Conservation (phyloP, 2,113 vertebrate genomes). For the Poeciliopsis retropinna region DNA sequence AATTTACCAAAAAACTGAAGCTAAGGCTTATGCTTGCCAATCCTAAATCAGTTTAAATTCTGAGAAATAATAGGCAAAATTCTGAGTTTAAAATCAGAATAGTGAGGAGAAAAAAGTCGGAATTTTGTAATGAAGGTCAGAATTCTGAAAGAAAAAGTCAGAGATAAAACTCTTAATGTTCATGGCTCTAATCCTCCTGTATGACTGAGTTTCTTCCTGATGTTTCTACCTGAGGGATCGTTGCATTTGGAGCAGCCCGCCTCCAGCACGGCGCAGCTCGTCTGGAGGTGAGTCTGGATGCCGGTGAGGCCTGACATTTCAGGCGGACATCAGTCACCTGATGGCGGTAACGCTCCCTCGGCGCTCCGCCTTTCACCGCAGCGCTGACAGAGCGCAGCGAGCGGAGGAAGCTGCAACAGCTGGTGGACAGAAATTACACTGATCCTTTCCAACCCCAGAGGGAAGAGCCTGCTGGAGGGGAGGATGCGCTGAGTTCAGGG, state of each 20-base stretch:
- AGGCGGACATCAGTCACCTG: neutral
- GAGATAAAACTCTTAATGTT: too few relatives aligned
- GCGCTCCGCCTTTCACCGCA: slow-evolving; percentile 21
- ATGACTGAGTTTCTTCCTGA: too few relatives aligned
- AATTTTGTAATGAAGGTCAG: too few relatives aligned
- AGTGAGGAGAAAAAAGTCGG: too few relatives aligned
- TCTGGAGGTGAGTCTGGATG: neutral
- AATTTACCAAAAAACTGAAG: too few relatives aligned
- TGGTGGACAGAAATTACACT: slow-evolving; percentile 32
- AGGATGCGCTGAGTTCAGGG: neutral
- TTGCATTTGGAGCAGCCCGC: neutral
- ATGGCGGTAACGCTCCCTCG: slow-evolving; percentile 25
- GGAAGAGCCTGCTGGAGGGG: slow-evolving; percentile 1
- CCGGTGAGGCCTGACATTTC: slow-evolving; percentile 40
- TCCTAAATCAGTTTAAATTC: too few relatives aligned
- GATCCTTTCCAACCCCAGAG: slow-evolving; percentile 30
- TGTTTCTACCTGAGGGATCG: too few relatives aligned
- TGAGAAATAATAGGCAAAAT: too few relatives aligned
- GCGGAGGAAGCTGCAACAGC: slow-evolving; percentile 33
- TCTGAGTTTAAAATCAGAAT: too few relatives aligned
- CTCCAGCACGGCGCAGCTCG: neutral
- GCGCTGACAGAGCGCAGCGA: slow-evolving; percentile 25
- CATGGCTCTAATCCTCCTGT: too few relatives aligned
- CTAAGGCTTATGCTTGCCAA: too few relatives aligned
- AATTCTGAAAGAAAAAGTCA: too few relatives aligned